phyloP scores from a whole-genome alignment of 2,888 invertebrate species.

The Molanna angustata region DNA sequence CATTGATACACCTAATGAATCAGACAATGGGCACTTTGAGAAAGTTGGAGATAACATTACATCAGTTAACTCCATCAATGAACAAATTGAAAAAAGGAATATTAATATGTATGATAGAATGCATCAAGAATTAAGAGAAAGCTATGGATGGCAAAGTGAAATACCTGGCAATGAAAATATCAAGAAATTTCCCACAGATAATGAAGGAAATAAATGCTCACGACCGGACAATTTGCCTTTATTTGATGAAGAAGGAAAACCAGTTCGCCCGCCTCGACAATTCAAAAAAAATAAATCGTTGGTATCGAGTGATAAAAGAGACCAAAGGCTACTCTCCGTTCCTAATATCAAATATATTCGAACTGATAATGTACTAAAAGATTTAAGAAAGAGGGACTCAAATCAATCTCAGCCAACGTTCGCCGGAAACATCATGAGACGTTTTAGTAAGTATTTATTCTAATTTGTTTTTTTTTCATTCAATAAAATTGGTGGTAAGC shows the following conservation, averaged over 20 bases:
- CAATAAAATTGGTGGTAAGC: no score
- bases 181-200: slow-evolving; percentile 45
- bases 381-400: slow-evolving; percentile 54
- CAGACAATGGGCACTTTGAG: slow-evolving; percentile 6
- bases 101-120: slow-evolving; percentile 47
- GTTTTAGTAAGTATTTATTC: slow-evolving; percentile 77
- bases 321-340: slow-evolving; percentile 71
- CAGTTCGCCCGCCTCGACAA: slow-evolving; percentile 54
- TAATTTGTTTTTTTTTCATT: no score
- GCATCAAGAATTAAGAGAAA: slow-evolving; percentile 47
- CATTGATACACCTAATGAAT: slow-evolving; percentile 8
- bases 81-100: slow-evolving; percentile 10
- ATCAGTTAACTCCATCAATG: neutral
- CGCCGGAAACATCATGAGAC: slow-evolving; percentile 74
- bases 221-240: slow-evolving; percentile 67
- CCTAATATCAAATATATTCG: slow-evolving; percentile 68
- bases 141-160: slow-evolving; percentile 41
- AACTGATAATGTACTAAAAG: slow-evolving; percentile 52
- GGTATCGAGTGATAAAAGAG: slow-evolving; percentile 50
- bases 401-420: slow-evolving; percentile 54
- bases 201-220: slow-evolving; percentile 40
- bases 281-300: slow-evolving; percentile 47
- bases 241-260: slow-evolving; percentile 50
- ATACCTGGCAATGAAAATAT: slow-evolving; percentile 28
- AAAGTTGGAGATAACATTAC: neutral